phyloP scores from a whole-genome alignment of 2,888 invertebrate species.

The Torymus tubicola region DNA sequence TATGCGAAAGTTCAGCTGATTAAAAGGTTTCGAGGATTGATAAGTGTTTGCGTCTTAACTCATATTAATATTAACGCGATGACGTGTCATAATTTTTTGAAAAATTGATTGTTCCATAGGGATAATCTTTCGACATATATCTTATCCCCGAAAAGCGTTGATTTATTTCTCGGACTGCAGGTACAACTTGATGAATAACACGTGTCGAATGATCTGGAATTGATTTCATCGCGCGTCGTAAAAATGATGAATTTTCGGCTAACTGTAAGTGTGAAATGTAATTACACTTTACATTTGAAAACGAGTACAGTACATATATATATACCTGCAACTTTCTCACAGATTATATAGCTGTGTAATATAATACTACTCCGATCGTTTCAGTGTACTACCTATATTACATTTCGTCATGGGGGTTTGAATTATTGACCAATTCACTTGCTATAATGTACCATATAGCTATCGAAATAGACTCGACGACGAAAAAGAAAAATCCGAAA shows the following conservation, averaged over 20 bases:
- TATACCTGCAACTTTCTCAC: constrained; percentile 6
- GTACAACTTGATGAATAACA: constrained; percentile 35
- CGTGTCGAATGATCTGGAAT: constrained; percentile 32
- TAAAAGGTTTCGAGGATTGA: constrained; percentile 24
- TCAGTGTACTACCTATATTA: no score
- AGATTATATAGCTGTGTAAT: neutral
- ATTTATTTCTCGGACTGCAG: constrained; percentile 41
- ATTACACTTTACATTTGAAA: constrained; percentile 25
- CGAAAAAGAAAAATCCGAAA: no score
- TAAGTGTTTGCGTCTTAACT: constrained; percentile 31
- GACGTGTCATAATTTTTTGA: constrained; percentile 34
- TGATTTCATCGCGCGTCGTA: constrained; percentile 42
- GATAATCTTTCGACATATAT: constrained; percentile 34
- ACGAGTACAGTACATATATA: neutral
- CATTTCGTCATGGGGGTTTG: no score
- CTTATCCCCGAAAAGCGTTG: constrained; percentile 32
- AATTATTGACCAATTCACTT: no score
- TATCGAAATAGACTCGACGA: no score
- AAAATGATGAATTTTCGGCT: constrained; percentile 29
- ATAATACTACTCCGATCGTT: no score
- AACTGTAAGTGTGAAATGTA: constrained; percentile 8
- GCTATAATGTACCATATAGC: no score
- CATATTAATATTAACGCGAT: constrained; percentile 36
- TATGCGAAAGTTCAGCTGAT: constrained; percentile 21
- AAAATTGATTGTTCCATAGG: constrained; percentile 35